Conservation (phyloP, 2,888 invertebrate genomes). For the Neuroscelio doddi region DNA sequence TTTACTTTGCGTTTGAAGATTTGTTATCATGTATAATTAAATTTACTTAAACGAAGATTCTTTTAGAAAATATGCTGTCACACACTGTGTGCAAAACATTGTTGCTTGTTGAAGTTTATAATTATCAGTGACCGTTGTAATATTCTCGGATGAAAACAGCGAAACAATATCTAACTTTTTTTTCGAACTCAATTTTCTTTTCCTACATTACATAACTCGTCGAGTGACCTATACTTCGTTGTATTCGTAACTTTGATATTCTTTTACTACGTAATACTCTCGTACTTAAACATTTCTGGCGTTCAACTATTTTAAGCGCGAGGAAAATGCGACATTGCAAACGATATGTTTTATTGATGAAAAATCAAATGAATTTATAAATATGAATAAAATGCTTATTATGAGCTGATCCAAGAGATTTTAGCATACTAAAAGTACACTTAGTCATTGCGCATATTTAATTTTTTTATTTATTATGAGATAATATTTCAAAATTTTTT, state of each 20-base stretch:
- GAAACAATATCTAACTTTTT: conserved; percentile 21
- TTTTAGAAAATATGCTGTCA: background rate
- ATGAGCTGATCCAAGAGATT: too few relatives aligned
- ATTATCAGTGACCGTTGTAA: conserved; percentile 13
- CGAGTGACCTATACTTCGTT: conserved; percentile 37
- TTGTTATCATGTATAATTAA: too few relatives aligned
- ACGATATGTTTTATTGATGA: too few relatives aligned
- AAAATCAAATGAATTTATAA: too few relatives aligned
- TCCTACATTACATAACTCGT: conserved; percentile 28
- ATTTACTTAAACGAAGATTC: too few relatives aligned
- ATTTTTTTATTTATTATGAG: too few relatives aligned
- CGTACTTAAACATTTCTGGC: conserved; percentile 35
- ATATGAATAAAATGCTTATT: too few relatives aligned
- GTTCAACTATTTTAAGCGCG: conserved; percentile 41
- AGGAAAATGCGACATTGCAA: conserved; percentile 35
- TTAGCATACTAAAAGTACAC: too few relatives aligned
- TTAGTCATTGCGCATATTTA: too few relatives aligned
- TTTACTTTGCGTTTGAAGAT: too few relatives aligned
- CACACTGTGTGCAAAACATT: background rate
- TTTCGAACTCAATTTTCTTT: conserved; percentile 24
- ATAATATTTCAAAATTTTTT: too few relatives aligned
- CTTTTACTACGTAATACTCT: conserved; percentile 30
- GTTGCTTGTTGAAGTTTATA: conserved; percentile 1
- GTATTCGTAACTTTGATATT: conserved; percentile 34
- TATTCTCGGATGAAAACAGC: conserved; percentile 4